Base-by-base conservation (phyloP, 2,888 invertebrate genomes). In the Flexamia atlantica region DNA sequence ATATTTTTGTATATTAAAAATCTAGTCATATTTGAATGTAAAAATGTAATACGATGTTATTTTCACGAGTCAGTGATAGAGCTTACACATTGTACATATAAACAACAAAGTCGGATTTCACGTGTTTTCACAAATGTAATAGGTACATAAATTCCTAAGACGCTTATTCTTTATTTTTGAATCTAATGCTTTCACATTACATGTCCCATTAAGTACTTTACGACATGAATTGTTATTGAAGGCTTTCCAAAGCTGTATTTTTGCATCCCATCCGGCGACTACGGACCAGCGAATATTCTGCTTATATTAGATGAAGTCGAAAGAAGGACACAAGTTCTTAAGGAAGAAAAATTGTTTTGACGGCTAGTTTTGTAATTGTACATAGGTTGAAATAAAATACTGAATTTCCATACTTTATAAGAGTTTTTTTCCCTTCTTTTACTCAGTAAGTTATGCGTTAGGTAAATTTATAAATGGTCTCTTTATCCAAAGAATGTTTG, bases 351-450 rank as follows among this genome's bases (percentile, higher is more conserved):
- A 64, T 30, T 30, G 64, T 64, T 64, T 30, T 64, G 30, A 28
- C 14, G 57, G 64, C n/a, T 64, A 30, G 30, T 64, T 64, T 64
- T 64, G 28, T 64, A 64, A 64, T 28, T 64, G 64, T 64, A 64
- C 25, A 64, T 64, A 64, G 64, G 53, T 53, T 53, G 53, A 53
- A 64, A 64, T 64, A 64, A 64, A 64, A 28, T 64, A 28, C 30
- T 64, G 30, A 64, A 30, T 64, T 64, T 64, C 64, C 28, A 28
- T 28, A 14, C 14, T 28, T 14, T 17, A 1, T 28, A 30, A 28
- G 1, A 5, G 28, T 64, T 64, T 28, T 64, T 30, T 36, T 7
- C 36, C 36, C 36, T 36, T 36, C n/a, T n/a, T n/a, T n/a, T n/a
- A n/a, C n/a, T n/a, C n/a, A n/a, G n/a, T n/a, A n/a, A n/a, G n/a